A percentile compares a stretch with the other conserved stretches of the same genome.
These are phyloP conservation scores for Lerema accius DNA, from an alignment of 1,140 invertebrate genomes.

Conservation along the genomic window DNA sequence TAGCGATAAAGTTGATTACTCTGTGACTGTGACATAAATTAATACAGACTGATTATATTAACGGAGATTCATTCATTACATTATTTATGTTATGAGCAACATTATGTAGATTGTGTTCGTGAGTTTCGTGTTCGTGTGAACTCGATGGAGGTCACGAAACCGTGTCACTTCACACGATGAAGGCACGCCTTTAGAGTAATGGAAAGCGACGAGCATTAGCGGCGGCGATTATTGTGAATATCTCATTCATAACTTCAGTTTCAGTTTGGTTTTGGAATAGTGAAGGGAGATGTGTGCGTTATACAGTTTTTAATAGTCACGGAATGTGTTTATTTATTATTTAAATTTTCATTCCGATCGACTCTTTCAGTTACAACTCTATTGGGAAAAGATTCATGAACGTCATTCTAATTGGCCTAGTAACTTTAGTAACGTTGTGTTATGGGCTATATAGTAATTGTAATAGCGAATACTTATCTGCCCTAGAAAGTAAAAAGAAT, in stretches of 20 bases:
- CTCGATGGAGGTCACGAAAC: constrained; percentile 43
- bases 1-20: constrained; percentile 23
- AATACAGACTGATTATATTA: constrained; percentile 29
- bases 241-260: not conserved
- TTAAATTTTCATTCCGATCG: too few species aligned
- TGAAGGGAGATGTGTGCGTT: not conserved
- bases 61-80: constrained; percentile 27
- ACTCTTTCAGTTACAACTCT: too few species aligned
- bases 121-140: constrained; percentile 30
- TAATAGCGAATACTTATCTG: too few species aligned
- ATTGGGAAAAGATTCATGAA: too few species aligned
- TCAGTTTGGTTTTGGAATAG: not conserved
- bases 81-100: constrained; percentile 30
- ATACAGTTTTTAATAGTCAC: too few species aligned
- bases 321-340: too few species aligned
- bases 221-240: not conserved
- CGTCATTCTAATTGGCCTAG: too few species aligned
- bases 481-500: too few species aligned
- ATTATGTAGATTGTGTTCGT: constrained; percentile 31
- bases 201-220: constrained; percentile 5
- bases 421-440: too few species aligned
- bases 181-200: constrained; percentile 6
- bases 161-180: constrained; percentile 37
- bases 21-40: constrained; percentile 24
- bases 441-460: too few species aligned